Base-by-base conservation (phyloP, 2,888 invertebrate genomes). In the Gasteruption jaculator region DNA sequence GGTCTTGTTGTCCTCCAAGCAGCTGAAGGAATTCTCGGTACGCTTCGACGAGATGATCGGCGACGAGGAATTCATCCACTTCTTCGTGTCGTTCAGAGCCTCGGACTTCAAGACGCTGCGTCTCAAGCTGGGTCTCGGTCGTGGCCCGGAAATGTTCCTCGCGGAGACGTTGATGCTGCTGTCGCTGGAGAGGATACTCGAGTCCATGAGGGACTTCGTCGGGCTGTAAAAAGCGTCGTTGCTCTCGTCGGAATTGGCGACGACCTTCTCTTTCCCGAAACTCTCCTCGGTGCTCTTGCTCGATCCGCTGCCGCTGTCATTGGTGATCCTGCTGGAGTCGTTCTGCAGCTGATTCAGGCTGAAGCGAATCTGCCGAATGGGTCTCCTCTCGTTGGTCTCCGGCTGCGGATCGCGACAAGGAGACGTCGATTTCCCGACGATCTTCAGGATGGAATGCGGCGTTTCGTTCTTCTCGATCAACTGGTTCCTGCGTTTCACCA, bases 371-470 rank as follows among this genome's bases (percentile, higher is more conserved):
- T 69, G 68, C 8, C 70, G 42, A 29, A 24, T 48, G 5, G 43
- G n/a, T 19, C 38, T 53, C 11, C 45, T 50, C 0, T 39, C 45
- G 12, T 38, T 49, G 1, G 49, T 43, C 10, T 16, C 19, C 3
- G 26, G 35, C 3, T 14, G 5, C 16, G 4, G 4, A 1, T n/a
- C 12, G 10, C 30, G 8, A 10, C 11, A 25, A 0, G 64, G 53
- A 1, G 65, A 65, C 1, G 52, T 46, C 0, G 65, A 63, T 4
- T 54, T 56, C 4, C 57, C n/a, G n/a, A n/a, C n/a, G n/a, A n/a
- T 68, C 33, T 71, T 71, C 1, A 71, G 39, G 25, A 70, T 71
- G 2, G 70, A 71, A 8, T 70, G 70, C 0, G 70, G 69, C 3
- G 65, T 66, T 14, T 59, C 65, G 0, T 32, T 5, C 2, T 42